These are phyloP conservation scores for Phaedon cochleariae DNA, from an alignment of 2,888 invertebrate species.

Conservation along the genomic window DNA sequence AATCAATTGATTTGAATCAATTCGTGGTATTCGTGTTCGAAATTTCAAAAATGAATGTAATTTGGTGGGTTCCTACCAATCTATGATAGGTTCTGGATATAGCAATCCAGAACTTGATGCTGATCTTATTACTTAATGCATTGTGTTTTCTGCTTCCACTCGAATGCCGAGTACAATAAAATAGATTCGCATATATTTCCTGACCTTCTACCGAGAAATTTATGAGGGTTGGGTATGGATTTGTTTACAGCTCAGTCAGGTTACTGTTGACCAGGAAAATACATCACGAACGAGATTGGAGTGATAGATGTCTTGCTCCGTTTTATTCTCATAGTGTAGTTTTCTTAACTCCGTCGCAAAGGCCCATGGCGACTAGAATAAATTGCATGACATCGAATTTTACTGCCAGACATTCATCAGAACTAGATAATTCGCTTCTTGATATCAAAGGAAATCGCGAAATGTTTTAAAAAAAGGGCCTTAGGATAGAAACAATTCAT, in stretches of 20 bases:
- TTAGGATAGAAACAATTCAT: too few species aligned
- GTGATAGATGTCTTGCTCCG: slow-evolving; percentile 7
- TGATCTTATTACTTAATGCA: too few species aligned
- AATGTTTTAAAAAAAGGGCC: too few species aligned
- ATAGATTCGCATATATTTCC: neutral
- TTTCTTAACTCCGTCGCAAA: neutral
- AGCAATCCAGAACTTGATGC: too few species aligned
- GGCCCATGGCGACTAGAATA: neutral
- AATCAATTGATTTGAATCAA: too few species aligned
- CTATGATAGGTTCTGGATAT: too few species aligned
- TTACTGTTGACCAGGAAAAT: slow-evolving; percentile 17
- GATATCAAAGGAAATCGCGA: too few species aligned
- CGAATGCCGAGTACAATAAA: neutral
- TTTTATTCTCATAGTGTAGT: neutral
- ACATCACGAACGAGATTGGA: slow-evolving; percentile 8
- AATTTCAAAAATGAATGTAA: too few species aligned
- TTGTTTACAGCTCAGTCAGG: slow-evolving; percentile 17
- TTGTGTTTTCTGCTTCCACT: neutral
- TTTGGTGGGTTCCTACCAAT: too few species aligned
- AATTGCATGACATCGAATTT: neutral
- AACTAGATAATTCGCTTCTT: too few species aligned
- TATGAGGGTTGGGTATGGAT: neutral
- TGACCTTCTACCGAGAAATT: slow-evolving; percentile 5
- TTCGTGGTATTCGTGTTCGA: too few species aligned
- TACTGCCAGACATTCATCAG: too few species aligned